phyloP scores from a whole-genome alignment of 2,113 vertebrate species.

The Ibidorhyncha struthersii region DNA sequence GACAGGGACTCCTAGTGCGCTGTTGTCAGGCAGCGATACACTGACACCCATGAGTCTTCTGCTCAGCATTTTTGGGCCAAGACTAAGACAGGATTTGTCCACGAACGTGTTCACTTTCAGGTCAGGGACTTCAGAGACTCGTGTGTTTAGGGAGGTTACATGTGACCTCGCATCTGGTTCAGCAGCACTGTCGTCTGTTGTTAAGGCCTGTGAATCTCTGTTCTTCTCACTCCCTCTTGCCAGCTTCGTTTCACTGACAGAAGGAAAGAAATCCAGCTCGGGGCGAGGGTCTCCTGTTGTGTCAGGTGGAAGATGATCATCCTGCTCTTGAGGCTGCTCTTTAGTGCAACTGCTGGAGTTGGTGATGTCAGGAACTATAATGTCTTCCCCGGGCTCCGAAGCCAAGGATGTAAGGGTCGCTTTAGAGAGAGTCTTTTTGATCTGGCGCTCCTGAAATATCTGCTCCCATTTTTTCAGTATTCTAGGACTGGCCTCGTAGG shows the following conservation, averaged over 20 bases:
- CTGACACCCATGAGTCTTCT: constrained; percentile 1
- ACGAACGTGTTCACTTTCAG: not conserved
- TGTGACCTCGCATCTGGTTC: not conserved
- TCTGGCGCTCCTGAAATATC: constrained; percentile 91
- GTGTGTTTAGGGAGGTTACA: not conserved
- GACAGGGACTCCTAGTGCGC: not conserved
- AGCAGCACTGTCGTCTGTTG: not conserved
- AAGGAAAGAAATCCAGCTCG: constrained; percentile 58
- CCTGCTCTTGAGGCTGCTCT: constrained; percentile 32
- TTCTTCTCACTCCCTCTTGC: not conserved
- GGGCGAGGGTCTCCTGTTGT: not conserved
- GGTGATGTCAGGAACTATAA: not conserved
- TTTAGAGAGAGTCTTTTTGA: constrained; percentile 85
- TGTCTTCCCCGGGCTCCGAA: constrained; percentile 61
- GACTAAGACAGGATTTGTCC: constrained; percentile 54
- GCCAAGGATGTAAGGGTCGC: constrained; percentile 83
- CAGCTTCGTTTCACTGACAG: constrained; percentile 37
- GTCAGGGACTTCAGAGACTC: not conserved
- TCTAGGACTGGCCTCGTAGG: constrained; percentile 89
- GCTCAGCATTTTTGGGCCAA: constrained; percentile 22
- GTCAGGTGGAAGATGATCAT: not conserved
- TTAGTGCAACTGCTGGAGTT: not conserved
- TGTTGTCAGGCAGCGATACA: not conserved
- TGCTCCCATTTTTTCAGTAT: constrained; percentile 95
- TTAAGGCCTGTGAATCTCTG: constrained; percentile 11